Evolutionary conservation across 2,797 vertebrate species (phyloP), one percentile per base, ranked within the genome.

Genomic region (Aphelocoma californica): DNA sequence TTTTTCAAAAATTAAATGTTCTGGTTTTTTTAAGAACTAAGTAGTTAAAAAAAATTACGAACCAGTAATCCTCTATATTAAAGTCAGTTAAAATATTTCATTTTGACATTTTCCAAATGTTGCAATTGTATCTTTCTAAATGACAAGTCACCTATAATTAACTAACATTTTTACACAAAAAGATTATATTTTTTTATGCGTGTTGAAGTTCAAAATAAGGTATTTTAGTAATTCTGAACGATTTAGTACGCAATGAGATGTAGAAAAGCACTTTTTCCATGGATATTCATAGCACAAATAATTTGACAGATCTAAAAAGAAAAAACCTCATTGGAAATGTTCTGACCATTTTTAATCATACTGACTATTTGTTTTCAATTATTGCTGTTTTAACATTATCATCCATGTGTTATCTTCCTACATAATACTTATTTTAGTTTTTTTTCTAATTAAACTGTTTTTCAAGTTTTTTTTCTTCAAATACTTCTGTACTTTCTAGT

Each of bases 21-120:
- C 54, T 50, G 2, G 5, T 57, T 77, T 42, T 61, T 84, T 56
- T 12, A 66, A 77, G 47, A 90, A 71, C 4, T 10, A 87, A 88
- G 31, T 23, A 65, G 15, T 74, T 61, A 25, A 86, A 73, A 51
- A 64, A 50, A 12, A 62, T 36, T 62, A 72, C 3, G 11, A 81
- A 64, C 14, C 4, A 57, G n/a, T 42, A 81, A 50, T 38, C 5
- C 6, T 5, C 6, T 34, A 21, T 16, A 66, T 40, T 80, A 51
- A 58, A 80, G 6, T 60, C 38, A 71, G 23, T 74, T 67, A 18
- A 65, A 81, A 86, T 66, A 80, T 82, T 92, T 90, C 14, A 62
- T 70, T 89, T 77, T 82, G 57, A 71, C 28, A 66, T 94, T 95
- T 95, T 75, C 20, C 4, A 92, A 74, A 91, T 57, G 38, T 67